A percentile compares a stretch with the other conserved stretches of the same genome.
Evolutionary conservation across 1,140 invertebrate species (phyloP).

Genomic region (Drosophila ironensis): DNA sequence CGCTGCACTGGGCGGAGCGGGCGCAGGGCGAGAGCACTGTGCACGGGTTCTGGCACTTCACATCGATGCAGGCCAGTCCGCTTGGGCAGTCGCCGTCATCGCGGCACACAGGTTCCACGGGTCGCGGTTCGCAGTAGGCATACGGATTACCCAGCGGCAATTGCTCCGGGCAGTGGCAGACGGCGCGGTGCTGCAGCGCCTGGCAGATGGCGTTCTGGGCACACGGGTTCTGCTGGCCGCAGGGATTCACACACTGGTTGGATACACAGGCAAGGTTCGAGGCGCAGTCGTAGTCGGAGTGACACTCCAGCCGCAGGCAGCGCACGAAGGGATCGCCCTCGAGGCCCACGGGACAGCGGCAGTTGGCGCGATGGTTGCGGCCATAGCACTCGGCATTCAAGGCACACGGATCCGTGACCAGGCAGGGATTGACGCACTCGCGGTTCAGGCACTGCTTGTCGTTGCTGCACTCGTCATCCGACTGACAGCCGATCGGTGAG

Average conservation of each 20-base stretch:
- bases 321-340: conserved; percentile 89
- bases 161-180: conserved; percentile 89
- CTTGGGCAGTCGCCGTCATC: conserved; percentile 91
- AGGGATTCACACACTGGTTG: conserved; percentile 89
- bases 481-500: conserved; percentile 90
- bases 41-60: conserved; percentile 91
- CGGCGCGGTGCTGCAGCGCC: conserved; percentile 88
- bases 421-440: conserved; percentile 90
- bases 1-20: conserved; percentile 88
- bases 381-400: conserved; percentile 92
- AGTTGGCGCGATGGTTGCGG: conserved; percentile 88
- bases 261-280: conserved; percentile 87
- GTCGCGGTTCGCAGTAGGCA: conserved; percentile 87
- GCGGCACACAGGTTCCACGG: conserved; percentile 86
- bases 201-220: conserved; percentile 91
- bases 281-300: conserved; percentile 89
- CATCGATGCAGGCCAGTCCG: conserved; percentile 90
- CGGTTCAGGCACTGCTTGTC: conserved; percentile 91
- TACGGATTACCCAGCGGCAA: conserved; percentile 89
- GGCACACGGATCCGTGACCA: conserved; percentile 90
- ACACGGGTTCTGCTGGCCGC: conserved; percentile 86
- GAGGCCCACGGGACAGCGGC: conserved; percentile 87
- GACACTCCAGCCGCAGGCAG: conserved; percentile 91
- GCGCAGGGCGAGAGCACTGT: conserved; percentile 88
- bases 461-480: conserved; percentile 89